Conservation (phyloP, 2,113 vertebrate species). For the Chascanopsetta lugubris region DNA sequence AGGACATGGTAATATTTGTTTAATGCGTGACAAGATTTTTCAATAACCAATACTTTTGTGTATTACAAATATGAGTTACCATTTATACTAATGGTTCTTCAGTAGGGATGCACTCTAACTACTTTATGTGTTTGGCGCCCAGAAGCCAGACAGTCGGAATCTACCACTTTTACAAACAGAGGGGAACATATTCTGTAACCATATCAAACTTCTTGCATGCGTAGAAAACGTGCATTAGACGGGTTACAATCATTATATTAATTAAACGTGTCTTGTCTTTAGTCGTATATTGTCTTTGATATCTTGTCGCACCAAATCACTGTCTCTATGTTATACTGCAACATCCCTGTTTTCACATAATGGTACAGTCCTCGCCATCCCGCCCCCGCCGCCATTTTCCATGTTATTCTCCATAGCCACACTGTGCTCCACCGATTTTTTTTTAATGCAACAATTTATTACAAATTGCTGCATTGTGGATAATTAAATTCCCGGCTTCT, state of each 20-base stretch:
- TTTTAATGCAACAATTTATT: conserved; percentile 47
- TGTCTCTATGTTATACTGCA: background rate
- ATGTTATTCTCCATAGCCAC: conserved; percentile 74
- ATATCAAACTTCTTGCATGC: background rate
- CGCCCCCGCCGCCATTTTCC: conserved; percentile 85
- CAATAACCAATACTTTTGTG: background rate
- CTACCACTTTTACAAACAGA: conserved; percentile 59
- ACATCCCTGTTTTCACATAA: conserved; percentile 28
- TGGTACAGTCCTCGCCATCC: conserved; percentile 65
- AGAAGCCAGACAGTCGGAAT: conserved; percentile 36
- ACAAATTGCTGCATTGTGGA: conserved; percentile 24
- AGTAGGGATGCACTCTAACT: background rate
- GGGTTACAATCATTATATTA: rapidly evolving
- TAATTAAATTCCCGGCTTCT: conserved; percentile 52
- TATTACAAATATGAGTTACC: too few relatives aligned
- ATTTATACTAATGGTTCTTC: too few relatives aligned
- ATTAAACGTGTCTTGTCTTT: rapidly evolving
- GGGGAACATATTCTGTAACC: background rate
- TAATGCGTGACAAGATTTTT: background rate
- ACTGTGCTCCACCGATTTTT: conserved; percentile 47
- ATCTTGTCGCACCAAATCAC: background rate
- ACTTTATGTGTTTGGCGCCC: conserved; percentile 74
- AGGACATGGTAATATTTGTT: background rate
- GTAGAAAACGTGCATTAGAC: background rate
- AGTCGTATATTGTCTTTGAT: rapidly evolving